Evolutionary conservation across 2,888 invertebrate genomes (phyloP).

Genomic region (Torymus auratus): DNA sequence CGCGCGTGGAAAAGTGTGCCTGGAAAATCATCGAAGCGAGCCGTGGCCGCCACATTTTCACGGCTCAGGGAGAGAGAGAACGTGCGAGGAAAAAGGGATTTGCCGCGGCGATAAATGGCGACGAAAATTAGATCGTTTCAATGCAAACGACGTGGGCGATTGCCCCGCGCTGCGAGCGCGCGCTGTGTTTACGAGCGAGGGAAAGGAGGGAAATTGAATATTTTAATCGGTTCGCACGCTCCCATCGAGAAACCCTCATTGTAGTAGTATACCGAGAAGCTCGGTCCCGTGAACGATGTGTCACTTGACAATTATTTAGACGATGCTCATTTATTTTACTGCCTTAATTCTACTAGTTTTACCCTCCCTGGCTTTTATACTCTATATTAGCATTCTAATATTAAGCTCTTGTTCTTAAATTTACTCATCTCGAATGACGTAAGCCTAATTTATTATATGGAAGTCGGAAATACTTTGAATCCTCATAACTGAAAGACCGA

Average conservation of each 20-base stretch:
- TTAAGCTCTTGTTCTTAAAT: too few species aligned
- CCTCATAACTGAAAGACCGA: too few species aligned
- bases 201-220: slow-evolving; percentile 1
- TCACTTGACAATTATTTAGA: too few species aligned
- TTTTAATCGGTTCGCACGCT: slow-evolving; percentile 5
- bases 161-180: neutral
- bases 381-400: too few species aligned
- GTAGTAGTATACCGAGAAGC: too few species aligned
- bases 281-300: neutral
- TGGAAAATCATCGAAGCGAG: slow-evolving; percentile 33
- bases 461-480: too few species aligned
- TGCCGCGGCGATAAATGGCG: slow-evolving; percentile 15
- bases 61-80: neutral
- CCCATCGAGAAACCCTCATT: too few species aligned
- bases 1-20: slow-evolving; percentile 34
- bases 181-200: slow-evolving; percentile 5
- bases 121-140: slow-evolving; percentile 29
- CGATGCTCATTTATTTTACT: neutral
- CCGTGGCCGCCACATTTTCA: slow-evolving; percentile 17
- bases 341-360: neutral
- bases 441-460: too few species aligned
- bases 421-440: too few species aligned
- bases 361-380: too few species aligned
- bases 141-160: neutral
- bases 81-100: neutral